Evolutionary conservation across 2,888 invertebrate genomes (phyloP).

Genomic region (Molorchus minor): DNA sequence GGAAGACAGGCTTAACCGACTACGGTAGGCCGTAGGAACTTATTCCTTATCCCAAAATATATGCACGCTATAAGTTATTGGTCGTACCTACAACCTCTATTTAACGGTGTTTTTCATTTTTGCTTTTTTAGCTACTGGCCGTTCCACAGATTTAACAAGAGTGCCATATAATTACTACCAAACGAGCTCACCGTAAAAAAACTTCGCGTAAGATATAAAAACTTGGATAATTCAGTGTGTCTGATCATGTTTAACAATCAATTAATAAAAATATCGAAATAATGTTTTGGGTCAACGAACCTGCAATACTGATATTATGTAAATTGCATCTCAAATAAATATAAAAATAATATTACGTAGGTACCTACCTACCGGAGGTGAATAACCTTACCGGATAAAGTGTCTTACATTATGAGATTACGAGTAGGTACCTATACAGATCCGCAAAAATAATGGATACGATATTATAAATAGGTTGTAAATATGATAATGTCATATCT

Average conservation of each 20-base stretch:
- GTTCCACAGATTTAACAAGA: too few relatives aligned
- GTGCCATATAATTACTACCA: too few relatives aligned
- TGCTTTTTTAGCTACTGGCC: too few relatives aligned
- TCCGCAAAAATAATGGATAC: neutral
- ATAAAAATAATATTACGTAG: constrained; percentile 35
- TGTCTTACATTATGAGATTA: neutral
- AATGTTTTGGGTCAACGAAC: constrained; percentile 37
- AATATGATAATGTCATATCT: neutral
- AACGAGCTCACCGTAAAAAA: too few relatives aligned
- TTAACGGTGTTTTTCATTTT: too few relatives aligned
- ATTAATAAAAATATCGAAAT: constrained; percentile 38
- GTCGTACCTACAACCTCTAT: too few relatives aligned
- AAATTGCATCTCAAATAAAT: constrained; percentile 35
- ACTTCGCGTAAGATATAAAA: neutral
- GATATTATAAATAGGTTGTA: neutral
- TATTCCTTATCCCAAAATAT: too few relatives aligned
- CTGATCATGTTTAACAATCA: constrained; percentile 27
- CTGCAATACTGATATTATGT: constrained; percentile 30
- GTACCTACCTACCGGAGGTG: constrained; percentile 33
- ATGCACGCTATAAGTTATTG: too few relatives aligned
- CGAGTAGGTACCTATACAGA: neutral
- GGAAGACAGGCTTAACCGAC: too few relatives aligned
- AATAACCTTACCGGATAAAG: constrained; percentile 36
- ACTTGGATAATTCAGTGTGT: constrained; percentile 9
- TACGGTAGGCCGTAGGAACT: too few relatives aligned